Evolutionary conservation across 1,140 invertebrate genomes (phyloP).

Genomic region (Drosophila serrata): DNA sequence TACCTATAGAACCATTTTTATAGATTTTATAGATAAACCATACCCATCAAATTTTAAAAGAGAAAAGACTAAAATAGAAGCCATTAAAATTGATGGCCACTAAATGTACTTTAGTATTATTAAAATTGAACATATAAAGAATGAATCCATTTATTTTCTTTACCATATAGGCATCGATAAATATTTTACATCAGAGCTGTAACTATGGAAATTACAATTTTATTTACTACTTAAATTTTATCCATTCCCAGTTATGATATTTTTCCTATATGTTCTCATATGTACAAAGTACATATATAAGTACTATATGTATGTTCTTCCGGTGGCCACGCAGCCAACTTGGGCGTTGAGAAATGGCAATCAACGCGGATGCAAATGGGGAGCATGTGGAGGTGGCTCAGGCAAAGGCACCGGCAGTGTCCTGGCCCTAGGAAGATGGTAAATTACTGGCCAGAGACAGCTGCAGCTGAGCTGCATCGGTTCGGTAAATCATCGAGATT

Average conservation of each 20-base stretch:
- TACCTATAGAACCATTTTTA: not conserved
- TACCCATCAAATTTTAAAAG: not conserved
- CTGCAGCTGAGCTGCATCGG: conserved; percentile 34
- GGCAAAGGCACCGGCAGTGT: not conserved
- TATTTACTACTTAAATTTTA: not conserved
- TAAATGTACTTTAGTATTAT: not conserved
- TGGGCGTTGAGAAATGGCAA: conserved; percentile 24
- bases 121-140: not conserved
- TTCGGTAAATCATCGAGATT: conserved; percentile 48
- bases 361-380: conserved; percentile 11
- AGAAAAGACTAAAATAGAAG: not conserved
- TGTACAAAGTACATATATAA: not conserved
- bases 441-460: conserved; percentile 18
- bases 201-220: not conserved
- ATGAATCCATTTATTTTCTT: not conserved
- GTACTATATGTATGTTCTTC: conserved; percentile 1
- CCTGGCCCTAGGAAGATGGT: not conserved
- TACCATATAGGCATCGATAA: not conserved
- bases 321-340: conserved; percentile 23
- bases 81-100: not conserved
- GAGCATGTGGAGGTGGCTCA: conserved; percentile 12
- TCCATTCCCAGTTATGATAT: not conserved
- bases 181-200: not conserved
- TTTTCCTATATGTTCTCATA: not conserved
- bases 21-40: not conserved